Conservation (phyloP, 2,888 invertebrate genomes). For the Watsonalla binaria region DNA sequence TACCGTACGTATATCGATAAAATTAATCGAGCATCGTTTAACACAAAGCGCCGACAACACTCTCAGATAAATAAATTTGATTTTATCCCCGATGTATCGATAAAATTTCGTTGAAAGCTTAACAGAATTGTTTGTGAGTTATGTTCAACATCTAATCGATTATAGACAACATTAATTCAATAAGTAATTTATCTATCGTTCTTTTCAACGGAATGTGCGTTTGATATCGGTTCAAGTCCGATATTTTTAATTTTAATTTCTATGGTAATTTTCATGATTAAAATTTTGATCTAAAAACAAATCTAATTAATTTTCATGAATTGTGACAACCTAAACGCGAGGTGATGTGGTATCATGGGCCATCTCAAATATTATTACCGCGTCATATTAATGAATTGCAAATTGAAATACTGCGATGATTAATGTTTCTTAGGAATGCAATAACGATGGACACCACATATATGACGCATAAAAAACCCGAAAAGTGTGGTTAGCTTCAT, state of each 20-base stretch:
- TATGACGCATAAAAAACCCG: background rate
- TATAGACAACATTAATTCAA: conserved; percentile 13
- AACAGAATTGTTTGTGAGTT: conserved; percentile 31
- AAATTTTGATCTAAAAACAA: too few species aligned
- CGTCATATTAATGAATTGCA: background rate
- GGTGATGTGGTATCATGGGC: too few species aligned
- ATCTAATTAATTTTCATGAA: too few species aligned
- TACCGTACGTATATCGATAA: conserved; percentile 22
- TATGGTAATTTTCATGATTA: background rate
- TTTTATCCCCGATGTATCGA: conserved; percentile 19
- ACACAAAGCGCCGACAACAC: conserved; percentile 25
- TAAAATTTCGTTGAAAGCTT: conserved; percentile 37
- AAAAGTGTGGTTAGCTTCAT: too few species aligned
- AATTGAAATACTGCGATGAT: background rate
- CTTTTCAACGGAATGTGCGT: background rate
- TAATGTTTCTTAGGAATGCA: background rate
- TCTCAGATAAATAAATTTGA: conserved; percentile 20
- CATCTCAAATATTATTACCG: too few species aligned
- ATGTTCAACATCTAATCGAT: conserved; percentile 21
- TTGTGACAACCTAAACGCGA: too few species aligned
- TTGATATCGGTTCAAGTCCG: background rate
- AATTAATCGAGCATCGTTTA: conserved; percentile 35
- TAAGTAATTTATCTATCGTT: background rate
- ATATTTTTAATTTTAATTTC: background rate
- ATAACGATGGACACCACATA: background rate